Evolutionary conservation across 1,140 invertebrate genomes (phyloP), one percentile per base, ranked within the genome.

Genomic region (Heliothis virescens): DNA sequence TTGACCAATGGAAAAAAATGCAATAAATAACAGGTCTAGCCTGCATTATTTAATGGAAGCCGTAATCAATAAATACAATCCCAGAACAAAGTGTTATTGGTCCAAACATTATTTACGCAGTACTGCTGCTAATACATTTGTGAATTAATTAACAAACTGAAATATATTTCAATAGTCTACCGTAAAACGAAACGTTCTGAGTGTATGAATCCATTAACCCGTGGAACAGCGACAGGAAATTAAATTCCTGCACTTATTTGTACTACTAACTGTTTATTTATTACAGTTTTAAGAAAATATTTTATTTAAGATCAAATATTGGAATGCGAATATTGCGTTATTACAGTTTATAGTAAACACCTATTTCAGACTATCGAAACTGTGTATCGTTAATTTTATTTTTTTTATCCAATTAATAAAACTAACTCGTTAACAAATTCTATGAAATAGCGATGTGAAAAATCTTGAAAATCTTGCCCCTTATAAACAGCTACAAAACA

Each of bases 201-300:
- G 60, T 67, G 29, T 48, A 67, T 48, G 52, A 55, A 72, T 72
- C 26, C 69, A 55, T 71, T 53, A 71, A 26, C 52, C 15, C 29
- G 47, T 34, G 47, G 26, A 29, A 72, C 69, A 34, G 50, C 48
- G 69, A 34, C 69, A 72, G 69, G 69, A 72, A 72, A 72, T 72
- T 72, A 72, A 72, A 57, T 13, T 29, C n/a, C 50, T 72, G 53
- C 47, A 48, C 52, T 57, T 72, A 48, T 52, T 72, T 72, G 53
- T 57, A 57, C 29, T 57, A 57, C 29, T 53, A 11, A 55, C 34
- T 55, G 69, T 72, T 72, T 41, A 41, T 41, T 41, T 41, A 41
- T 41, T 41, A 41, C 34, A 41, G 34, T 52, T 52, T 11, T 50
- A 10, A 18, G 62, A 41, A 41, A 16, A 62, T 62, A 34, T 62